These are phyloP conservation scores for Aleiodes sp. DNA, from an alignment of 1,140 invertebrate species.

Conservation along the genomic window DNA sequence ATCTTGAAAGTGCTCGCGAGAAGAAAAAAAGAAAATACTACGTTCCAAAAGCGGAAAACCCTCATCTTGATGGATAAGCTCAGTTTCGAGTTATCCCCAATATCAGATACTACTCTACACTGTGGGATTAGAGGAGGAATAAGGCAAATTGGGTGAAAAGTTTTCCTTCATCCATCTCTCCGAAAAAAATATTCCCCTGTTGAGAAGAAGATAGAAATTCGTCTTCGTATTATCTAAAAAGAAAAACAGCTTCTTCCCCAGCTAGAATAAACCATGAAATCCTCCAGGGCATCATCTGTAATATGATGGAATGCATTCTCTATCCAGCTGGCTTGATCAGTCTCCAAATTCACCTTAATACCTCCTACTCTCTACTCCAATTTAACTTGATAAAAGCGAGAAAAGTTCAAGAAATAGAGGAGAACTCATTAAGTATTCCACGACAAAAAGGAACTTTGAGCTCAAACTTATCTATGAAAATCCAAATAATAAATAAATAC, in stretches of 20 bases:
- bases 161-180: neutral
- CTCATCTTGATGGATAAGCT: too few relatives aligned
- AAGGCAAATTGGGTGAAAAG: neutral
- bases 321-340: neutral
- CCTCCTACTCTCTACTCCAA: neutral
- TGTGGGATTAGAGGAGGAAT: neutral
- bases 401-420: neutral
- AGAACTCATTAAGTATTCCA: neutral
- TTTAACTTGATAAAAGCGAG: neutral
- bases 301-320: slow-evolving; percentile 14
- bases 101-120: too few relatives aligned
- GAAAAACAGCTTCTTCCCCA: neutral
- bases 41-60: too few relatives aligned
- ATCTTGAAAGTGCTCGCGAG: too few relatives aligned
- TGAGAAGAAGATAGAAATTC: neutral
- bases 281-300: neutral
- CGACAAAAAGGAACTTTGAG: neutral
- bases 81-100: too few relatives aligned
- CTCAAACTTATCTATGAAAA: neutral
- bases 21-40: too few relatives aligned
- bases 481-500: slow-evolving; percentile 10
- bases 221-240: neutral
- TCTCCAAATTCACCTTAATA: slow-evolving; percentile 16
- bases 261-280: slow-evolving; percentile 19
- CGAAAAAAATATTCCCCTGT: neutral